These are phyloP conservation scores for Glossophaga mutica DNA, from an alignment of 2,797 vertebrate species.

Conservation along the genomic window DNA sequence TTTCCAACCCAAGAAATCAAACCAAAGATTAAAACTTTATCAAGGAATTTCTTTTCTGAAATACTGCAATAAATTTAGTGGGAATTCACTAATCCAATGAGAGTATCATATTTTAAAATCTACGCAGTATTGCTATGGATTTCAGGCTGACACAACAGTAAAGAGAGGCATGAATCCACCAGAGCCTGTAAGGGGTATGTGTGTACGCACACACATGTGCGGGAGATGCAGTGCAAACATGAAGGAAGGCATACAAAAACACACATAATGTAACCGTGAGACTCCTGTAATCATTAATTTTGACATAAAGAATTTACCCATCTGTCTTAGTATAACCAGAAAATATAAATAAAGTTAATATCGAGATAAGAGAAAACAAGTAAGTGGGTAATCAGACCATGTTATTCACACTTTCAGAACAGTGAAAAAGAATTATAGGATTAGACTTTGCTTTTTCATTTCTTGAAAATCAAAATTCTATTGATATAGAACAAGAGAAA, in stretches of 20 bases:
- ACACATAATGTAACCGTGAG: background rate
- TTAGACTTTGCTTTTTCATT: background rate
- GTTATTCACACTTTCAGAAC: background rate
- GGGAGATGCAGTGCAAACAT: background rate
- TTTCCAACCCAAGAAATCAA: constrained; percentile 1
- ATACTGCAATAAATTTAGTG: background rate
- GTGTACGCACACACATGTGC: too few species aligned
- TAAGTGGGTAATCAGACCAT: background rate
- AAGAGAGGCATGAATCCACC: background rate
- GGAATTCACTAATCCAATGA: background rate
- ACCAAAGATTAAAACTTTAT: background rate
- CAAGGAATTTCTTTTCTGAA: constrained; percentile 30
- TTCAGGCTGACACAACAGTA: background rate
- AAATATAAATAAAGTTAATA: background rate
- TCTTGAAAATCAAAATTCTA: constrained; percentile 30
- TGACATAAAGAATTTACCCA: constrained; percentile 19
- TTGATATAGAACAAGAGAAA: background rate
- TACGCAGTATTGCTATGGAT: background rate
- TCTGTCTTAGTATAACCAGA: background rate
- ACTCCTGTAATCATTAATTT: background rate
- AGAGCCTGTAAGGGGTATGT: background rate
- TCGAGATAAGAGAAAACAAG: background rate
- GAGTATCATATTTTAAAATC: background rate
- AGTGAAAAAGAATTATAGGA: background rate
- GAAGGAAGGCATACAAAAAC: background rate